Evolutionary conservation across 2,797 vertebrate genomes (phyloP), one percentile per base, ranked within the genome.

Genomic region (Enteromius paludinosus): DNA sequence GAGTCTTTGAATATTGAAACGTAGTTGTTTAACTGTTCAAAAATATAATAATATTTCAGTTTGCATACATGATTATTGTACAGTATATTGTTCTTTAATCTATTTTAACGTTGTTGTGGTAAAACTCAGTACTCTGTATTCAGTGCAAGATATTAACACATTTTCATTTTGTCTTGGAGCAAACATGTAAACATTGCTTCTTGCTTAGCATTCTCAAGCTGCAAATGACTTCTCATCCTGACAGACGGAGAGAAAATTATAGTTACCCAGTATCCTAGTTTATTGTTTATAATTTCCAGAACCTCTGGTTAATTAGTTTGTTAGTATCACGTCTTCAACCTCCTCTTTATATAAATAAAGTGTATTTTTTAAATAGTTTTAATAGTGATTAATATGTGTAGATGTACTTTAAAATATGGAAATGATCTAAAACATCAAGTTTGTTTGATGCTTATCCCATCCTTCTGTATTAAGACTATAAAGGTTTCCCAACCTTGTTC

Each of bases 221-320:
- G 81, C 33, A 81, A 70, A 81, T 85, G 30, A 70, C 74, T 78
- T 79, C 33, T 47, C 76, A 62, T 77, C 71, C 74, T 79, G 69
- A 78, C 62, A 74, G 73, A 45, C 74, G 79, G 65, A 70, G 3
- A 65, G 47, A 45, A 72, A 79, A 79, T 85, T 43, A 77, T 74
- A 79, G 76, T 79, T 62, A 47, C 72, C 65, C 20, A 69, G 45
- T 65, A 30, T 68, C 43, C 35, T 52, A 12, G 25, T 83, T 64
- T 73, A 33, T 78, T 69, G 47, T 64, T 74, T 10, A 12, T 80
- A 10, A 30, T 23, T 70, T 52, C 28, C 66, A 78, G 28, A 30
- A 18, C 20, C 23, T 12, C 61, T 47, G 41, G 66, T 78, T 78
- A 79, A 30, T 45, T 61, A 18, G n/a, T 56, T 72, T 81, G 28